Evolutionary conservation across 2,797 vertebrate species (phyloP), one percentile per base, ranked within the genome.

Genomic region (Vespertilio murinus): DNA sequence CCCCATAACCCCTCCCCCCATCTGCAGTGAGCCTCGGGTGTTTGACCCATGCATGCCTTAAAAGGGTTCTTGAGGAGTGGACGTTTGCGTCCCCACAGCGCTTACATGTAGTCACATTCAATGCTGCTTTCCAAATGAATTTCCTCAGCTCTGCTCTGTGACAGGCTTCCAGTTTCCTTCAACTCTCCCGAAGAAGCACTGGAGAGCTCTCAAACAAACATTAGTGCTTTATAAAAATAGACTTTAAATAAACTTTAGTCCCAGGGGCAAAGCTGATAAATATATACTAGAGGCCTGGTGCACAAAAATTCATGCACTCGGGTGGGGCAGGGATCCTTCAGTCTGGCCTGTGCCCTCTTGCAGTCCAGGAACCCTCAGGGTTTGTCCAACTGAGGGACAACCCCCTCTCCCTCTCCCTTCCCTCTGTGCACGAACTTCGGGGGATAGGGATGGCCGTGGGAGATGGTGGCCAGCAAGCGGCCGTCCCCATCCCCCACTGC

Each of bases 211-310:
- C n/a, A 7, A 11, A 87, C 42, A 67, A 77, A 79, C 86, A 69
- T 87, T 61, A 78, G 22, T 77, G 25, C 25, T 82, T 86, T 83
- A 88, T 78, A 92, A 79, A 85, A 94, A 85, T 94, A 80, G 80
- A 67, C 38, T 67, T 88, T 75, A 45, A 91, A 52, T 93, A 82
- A 87, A 81, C 30, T 96, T 88, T 49, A 59, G 40, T 91, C 47
- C 85, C 33, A 64, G 59, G 49, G 49, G 16, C 52, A 85, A 79
- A 85, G 30, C 12, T 61, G 33, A 9, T 59, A n/a, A 23, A 56
- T 28, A 59, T 12, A 61, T 14, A 59, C 1, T 59, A 61, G 59
- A 61, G 28, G 59, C 59, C 28, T 3, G 59, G 25, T 61, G 59
- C 59, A 61, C 0, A 1, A 61, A 61, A 30, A 30, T 59, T 13